These are phyloP conservation scores for Lepisosteus oculatus DNA, from an alignment of 2,113 vertebrate species.

Conservation along the genomic window DNA sequence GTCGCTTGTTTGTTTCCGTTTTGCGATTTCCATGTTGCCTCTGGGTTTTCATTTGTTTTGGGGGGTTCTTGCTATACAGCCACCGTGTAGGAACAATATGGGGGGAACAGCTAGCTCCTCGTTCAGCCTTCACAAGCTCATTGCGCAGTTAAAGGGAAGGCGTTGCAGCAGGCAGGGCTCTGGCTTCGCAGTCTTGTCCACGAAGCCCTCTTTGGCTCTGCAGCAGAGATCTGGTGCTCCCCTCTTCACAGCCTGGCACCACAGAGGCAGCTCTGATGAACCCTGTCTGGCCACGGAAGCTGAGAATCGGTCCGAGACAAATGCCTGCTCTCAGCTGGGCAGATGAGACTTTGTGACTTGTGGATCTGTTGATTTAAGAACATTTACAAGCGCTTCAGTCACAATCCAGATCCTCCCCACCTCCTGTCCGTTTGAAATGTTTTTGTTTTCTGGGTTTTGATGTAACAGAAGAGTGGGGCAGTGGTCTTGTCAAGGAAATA, in stretches of 20 bases:
- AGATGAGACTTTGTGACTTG: neutral
- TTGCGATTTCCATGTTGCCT: neutral
- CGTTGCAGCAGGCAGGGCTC: neutral
- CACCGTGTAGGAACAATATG: neutral
- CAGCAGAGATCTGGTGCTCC: conserved; percentile 3
- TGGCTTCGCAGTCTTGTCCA: neutral
- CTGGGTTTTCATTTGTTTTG: neutral
- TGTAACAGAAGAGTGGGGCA: too few relatives aligned
- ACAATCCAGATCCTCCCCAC: too few relatives aligned
- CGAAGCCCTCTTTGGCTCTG: neutral
- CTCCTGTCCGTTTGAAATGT: too few relatives aligned
- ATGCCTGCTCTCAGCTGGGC: neutral
- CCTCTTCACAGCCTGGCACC: conserved; percentile 12
- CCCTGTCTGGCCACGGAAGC: neutral
- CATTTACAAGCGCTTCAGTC: too few relatives aligned
- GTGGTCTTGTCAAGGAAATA: too few relatives aligned
- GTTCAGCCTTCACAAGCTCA: too few relatives aligned
- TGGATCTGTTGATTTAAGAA: too few relatives aligned
- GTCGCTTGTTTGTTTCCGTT: neutral
- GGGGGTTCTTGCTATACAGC: neutral
- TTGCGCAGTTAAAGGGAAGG: conserved; percentile 14
- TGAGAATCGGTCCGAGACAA: conserved; percentile 5
- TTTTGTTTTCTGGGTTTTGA: too few relatives aligned
- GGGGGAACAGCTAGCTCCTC: too few relatives aligned
- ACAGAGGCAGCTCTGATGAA: conserved; percentile 12